Evolutionary conservation across 1,140 invertebrate species (phyloP).

Genomic region (Drosophila cardini): DNA sequence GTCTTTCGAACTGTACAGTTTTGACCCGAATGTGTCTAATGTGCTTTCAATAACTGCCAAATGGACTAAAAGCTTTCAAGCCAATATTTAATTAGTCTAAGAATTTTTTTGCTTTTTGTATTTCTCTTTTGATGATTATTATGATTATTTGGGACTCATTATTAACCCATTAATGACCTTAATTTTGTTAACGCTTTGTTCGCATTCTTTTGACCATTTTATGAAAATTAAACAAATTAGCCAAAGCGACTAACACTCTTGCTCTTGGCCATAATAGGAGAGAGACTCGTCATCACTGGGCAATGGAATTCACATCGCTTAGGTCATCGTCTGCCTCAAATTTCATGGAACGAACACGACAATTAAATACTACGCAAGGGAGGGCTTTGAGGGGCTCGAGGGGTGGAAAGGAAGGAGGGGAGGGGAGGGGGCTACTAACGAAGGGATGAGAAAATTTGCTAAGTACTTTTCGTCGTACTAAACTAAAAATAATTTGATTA

Average conservation of each 20-base stretch:
- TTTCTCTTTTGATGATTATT: neutral
- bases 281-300: slow-evolving; percentile 2
- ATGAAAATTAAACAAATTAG: slow-evolving; percentile 42
- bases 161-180: slow-evolving; percentile 46
- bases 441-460: neutral
- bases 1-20: slow-evolving; percentile 19
- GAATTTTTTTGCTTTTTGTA: slow-evolving; percentile 17
- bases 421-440: neutral
- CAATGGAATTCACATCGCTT: slow-evolving; percentile 20
- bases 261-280: slow-evolving; percentile 34
- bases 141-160: slow-evolving; percentile 22
- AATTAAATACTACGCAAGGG: slow-evolving; percentile 20
- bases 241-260: slow-evolving; percentile 37
- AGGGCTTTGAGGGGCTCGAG: neutral
- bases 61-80: slow-evolving; percentile 6
- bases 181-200: slow-evolving; percentile 24
- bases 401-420: too few relatives aligned
- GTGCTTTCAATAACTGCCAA: slow-evolving; percentile 29
- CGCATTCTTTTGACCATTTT: slow-evolving; percentile 30
- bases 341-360: slow-evolving; percentile 23
- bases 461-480: slow-evolving; percentile 30
- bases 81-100: slow-evolving; percentile 32
- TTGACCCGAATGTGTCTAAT: slow-evolving; percentile 35
- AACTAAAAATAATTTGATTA: slow-evolving; percentile 49
- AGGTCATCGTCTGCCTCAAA: slow-evolving; percentile 37